Conservation (phyloP, 2,113 vertebrate species). For the Eurystomus gularis region DNA sequence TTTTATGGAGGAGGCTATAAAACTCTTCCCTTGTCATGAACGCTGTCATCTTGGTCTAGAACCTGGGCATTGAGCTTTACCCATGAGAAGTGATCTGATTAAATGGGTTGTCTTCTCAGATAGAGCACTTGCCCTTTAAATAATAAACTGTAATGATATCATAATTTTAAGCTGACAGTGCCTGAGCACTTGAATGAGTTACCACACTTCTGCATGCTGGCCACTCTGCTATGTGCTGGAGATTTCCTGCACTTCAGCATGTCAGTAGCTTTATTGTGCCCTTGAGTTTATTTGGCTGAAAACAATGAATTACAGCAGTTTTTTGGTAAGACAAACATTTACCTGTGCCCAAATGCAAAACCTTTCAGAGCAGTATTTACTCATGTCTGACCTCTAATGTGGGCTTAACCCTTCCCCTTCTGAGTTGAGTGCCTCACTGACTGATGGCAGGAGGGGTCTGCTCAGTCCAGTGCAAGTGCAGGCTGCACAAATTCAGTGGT, state of each 20-base stretch:
- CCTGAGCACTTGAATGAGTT: not conserved
- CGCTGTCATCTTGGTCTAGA: not conserved
- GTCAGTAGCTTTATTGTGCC: not conserved
- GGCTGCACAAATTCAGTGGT: not conserved
- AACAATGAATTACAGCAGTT: not conserved
- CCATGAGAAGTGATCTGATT: not conserved
- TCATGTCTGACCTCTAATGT: not conserved
- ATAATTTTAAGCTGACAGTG: not conserved
- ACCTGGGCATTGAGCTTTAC: not conserved
- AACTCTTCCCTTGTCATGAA: not conserved
- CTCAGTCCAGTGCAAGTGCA: not conserved
- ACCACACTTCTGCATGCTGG: not conserved
- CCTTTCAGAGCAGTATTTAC: not conserved
- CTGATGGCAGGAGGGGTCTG: not conserved
- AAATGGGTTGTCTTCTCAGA: not conserved
- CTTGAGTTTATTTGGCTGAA: slow-evolving; percentile 13
- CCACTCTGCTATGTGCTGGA: not conserved
- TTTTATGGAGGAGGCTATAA: not conserved
- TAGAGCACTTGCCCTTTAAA: not conserved
- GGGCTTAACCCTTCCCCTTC: not conserved
- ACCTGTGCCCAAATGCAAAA: not conserved
- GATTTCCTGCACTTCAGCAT: not conserved
- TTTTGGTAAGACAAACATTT: not conserved
- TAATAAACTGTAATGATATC: not conserved
- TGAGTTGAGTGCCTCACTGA: not conserved